A percentile compares a stretch with the other conserved stretches of the same genome.
Conservation (phyloP, 35 echinoderm and acorn worm genomes). For the Ophiothrix spiculata region DNA sequence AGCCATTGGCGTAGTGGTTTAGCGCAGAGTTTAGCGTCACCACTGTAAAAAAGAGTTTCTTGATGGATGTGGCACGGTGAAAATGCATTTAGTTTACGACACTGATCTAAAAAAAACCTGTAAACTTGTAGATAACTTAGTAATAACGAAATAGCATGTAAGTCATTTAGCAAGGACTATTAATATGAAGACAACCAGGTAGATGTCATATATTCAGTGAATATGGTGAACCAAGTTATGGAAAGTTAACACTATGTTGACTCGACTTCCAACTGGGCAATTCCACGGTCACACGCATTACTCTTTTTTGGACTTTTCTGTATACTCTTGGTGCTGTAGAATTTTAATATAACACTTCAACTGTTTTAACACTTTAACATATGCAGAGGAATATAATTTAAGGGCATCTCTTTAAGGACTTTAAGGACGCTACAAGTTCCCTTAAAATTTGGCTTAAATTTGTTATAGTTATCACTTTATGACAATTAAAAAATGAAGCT, state of each 20-base stretch:
- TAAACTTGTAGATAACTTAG: neutral
- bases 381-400: too few species aligned
- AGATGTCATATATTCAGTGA: neutral
- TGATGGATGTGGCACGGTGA: constrained; percentile 87
- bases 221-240: neutral
- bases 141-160: neutral
- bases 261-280: neutral
- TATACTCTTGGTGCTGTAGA: too few species aligned
- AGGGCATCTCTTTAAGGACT: too few species aligned
- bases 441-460: too few species aligned
- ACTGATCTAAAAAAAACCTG: neutral
- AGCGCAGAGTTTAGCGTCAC: constrained; percentile 95
- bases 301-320: too few species aligned
- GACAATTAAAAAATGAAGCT: too few species aligned
- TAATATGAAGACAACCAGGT: neutral
- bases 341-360: too few species aligned
- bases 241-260: neutral
- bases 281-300: too few species aligned
- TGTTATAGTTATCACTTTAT: too few species aligned
- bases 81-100: neutral
- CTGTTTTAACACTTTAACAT: too few species aligned
- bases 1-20: constrained; percentile 91
- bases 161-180: neutral
- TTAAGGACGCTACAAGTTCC: too few species aligned
- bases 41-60: constrained; percentile 96